Conservation (phyloP, 2,113 vertebrate genomes). For the Gila orcuttii region DNA sequence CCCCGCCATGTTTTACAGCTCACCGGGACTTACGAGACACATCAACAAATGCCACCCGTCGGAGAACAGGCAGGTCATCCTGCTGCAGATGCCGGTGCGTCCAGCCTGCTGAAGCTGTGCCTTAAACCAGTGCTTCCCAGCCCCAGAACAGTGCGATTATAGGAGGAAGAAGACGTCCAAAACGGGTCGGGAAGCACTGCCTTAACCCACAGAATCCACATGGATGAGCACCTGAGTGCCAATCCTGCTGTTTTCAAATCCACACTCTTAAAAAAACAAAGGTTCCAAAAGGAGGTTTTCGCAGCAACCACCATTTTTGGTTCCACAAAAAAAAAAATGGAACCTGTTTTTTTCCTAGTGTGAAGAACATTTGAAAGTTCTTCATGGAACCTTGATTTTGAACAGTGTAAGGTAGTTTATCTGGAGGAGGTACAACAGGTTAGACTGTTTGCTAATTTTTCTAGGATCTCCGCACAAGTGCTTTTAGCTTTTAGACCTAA, state of each 20-base stretch:
- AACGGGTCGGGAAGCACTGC: constrained; percentile 35
- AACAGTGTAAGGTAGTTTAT: constrained; percentile 1
- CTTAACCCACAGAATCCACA: constrained; percentile 20
- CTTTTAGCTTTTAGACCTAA: constrained; percentile 81
- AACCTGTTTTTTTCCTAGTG: too few species aligned
- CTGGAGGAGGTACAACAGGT: constrained; percentile 45
- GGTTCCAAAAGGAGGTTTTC: not conserved
- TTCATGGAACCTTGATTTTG: not conserved
- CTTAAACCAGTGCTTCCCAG: constrained; percentile 47
- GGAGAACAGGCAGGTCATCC: constrained; percentile 91
- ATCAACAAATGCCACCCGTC: constrained; percentile 96
- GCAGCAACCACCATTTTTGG: too few species aligned
- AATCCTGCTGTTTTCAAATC: constrained; percentile 9
- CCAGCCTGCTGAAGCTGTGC: constrained; percentile 83
- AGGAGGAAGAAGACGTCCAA: too few species aligned
- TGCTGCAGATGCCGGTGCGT: constrained; percentile 91
- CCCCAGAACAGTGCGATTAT: too few species aligned
- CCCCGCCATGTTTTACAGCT: constrained; percentile 91
- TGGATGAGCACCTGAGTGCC: not conserved
- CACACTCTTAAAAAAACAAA: not conserved
- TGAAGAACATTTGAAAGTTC: too few species aligned
- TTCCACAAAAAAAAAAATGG: too few species aligned
- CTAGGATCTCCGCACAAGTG: constrained; percentile 74
- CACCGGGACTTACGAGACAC: constrained; percentile 91
- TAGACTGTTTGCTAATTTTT: constrained; percentile 75